Conservation (phyloP, 2,888 invertebrate species). For the Acanthosepion esculentum region DNA sequence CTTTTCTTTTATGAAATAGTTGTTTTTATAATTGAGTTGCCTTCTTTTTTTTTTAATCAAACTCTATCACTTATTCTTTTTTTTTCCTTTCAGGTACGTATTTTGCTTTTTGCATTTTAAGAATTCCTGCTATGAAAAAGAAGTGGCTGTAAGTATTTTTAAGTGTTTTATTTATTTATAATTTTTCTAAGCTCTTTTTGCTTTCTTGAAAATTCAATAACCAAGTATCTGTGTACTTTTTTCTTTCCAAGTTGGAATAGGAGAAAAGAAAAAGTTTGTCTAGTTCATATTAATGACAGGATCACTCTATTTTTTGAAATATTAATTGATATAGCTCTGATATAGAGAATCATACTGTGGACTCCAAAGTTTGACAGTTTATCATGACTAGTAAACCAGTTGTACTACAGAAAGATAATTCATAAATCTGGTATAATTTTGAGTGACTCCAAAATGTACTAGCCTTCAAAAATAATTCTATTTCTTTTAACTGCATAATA, state of each 20-base stretch:
- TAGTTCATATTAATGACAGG: neutral
- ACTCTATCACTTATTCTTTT: neutral
- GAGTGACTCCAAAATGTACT: too few species aligned
- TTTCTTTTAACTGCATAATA: too few species aligned
- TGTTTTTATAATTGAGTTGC: neutral
- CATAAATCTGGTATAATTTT: too few species aligned
- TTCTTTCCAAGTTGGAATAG: neutral
- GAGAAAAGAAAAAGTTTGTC: neutral
- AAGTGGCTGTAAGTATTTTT: constrained; percentile 8
- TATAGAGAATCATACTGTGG: neutral
- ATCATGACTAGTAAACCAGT: too few species aligned
- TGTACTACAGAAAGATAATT: too few species aligned
- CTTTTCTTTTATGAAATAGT: neutral
- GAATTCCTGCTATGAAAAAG: neutral
- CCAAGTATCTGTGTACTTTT: neutral
- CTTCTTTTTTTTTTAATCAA: neutral
- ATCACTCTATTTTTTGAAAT: neutral
- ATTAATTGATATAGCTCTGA: neutral
- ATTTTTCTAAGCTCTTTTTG: neutral
- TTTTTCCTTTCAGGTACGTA: neutral
- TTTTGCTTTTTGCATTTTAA: neutral
- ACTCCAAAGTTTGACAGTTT: neutral
- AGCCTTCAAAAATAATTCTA: too few species aligned
- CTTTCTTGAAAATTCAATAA: neutral
- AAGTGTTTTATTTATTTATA: neutral